Evolutionary conservation across 2,113 vertebrate genomes (phyloP).

Genomic region (Sprattus sprattus): DNA sequence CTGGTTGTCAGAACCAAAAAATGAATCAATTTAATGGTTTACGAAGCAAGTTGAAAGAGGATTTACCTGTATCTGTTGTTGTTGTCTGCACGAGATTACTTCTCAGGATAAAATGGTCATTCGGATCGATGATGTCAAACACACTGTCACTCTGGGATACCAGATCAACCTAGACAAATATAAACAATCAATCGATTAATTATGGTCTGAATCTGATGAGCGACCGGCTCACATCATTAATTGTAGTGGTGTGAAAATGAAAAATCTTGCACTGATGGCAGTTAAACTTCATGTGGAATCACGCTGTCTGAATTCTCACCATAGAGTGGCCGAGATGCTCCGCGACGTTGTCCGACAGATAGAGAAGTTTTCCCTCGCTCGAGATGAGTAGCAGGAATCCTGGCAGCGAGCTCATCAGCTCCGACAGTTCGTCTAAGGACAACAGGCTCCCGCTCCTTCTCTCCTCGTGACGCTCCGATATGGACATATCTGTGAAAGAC

Average conservation of each 20-base stretch:
- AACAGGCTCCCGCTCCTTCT: slow-evolving; percentile 63
- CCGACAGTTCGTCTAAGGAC: slow-evolving; percentile 80
- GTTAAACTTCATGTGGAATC: not conserved
- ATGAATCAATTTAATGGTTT: not conserved
- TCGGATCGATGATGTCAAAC: slow-evolving; percentile 83
- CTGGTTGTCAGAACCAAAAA: not conserved
- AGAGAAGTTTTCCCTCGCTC: slow-evolving; percentile 86
- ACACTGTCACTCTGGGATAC: slow-evolving; percentile 88
- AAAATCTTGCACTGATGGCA: not conserved
- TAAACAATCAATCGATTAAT: slow-evolving; percentile 16
- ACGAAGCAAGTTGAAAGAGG: not conserved
- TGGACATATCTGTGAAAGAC: slow-evolving; percentile 49
- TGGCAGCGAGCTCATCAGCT: slow-evolving; percentile 80
- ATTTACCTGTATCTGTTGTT: slow-evolving; percentile 72
- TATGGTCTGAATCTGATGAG: not conserved
- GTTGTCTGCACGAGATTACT: slow-evolving; percentile 76
- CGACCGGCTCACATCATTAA: not conserved
- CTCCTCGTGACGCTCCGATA: slow-evolving; percentile 52
- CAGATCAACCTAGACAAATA: slow-evolving; percentile 76
- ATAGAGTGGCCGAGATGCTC: slow-evolving; percentile 89
- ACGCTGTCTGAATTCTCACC: slow-evolving; percentile 68
- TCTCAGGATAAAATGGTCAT: slow-evolving; percentile 80
- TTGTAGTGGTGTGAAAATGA: not conserved
- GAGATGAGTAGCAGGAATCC: slow-evolving; percentile 85
- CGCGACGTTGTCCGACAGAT: slow-evolving; percentile 85